phyloP scores from a whole-genome alignment of 2,888 invertebrate species.

The Julus scanicus region DNA sequence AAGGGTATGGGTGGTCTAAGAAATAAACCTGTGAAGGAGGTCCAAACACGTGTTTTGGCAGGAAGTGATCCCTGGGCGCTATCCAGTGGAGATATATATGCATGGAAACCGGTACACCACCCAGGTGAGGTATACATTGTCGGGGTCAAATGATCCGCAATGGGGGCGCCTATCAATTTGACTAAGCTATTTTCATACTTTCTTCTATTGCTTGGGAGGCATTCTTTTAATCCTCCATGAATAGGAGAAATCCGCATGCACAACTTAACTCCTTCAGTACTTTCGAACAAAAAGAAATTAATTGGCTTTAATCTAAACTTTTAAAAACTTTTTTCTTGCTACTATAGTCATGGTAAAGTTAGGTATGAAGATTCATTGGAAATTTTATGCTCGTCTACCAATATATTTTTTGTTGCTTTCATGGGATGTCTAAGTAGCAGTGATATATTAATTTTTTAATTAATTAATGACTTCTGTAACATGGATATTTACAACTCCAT shows the following conservation, averaged over 20 bases:
- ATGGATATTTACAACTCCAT: no score
- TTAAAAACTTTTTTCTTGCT: neutral
- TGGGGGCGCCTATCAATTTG: slow-evolving; percentile 40
- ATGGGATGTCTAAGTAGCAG: neutral
- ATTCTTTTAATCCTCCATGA: neutral
- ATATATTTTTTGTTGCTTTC: no score
- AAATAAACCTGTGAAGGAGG: neutral
- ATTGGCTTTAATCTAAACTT: neutral
- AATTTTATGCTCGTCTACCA: no score
- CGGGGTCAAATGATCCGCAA: slow-evolving; percentile 36
- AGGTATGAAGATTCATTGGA: no score
- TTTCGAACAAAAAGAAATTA: neutral
- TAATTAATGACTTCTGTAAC: no score
- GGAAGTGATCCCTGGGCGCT: neutral
- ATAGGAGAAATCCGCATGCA: neutral
- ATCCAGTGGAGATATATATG: slow-evolving; percentile 14
- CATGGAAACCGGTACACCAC: slow-evolving; percentile 37
- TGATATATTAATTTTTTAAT: no score
- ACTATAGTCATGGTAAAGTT: no score
- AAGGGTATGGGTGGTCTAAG: slow-evolving; percentile 8
- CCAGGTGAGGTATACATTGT: slow-evolving; percentile 40
- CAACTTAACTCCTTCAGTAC: neutral
- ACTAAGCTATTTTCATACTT: slow-evolving; percentile 43
- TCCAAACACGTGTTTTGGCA: slow-evolving; percentile 37
- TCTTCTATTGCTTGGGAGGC: slow-evolving; percentile 8